These are phyloP conservation scores for Pseudolycoriella hygida DNA, from an alignment of 2,888 invertebrate genomes.

Conservation along the genomic window DNA sequence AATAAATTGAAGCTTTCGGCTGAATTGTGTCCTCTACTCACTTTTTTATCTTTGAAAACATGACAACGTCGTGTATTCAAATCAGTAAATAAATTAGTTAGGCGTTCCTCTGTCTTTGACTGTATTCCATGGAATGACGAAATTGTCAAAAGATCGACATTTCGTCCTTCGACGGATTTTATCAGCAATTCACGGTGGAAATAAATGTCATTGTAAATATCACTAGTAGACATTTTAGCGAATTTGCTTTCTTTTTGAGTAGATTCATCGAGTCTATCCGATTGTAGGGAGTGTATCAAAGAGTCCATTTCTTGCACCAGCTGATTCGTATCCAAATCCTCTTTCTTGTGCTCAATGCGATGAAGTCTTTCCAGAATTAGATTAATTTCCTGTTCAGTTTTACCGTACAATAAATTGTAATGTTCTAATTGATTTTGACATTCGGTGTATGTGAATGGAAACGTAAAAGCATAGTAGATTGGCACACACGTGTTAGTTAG, in stretches of 20 bases:
- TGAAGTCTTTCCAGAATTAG: conserved; percentile 8
- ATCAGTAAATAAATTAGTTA: conserved; percentile 58
- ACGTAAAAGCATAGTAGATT: conserved; percentile 80
- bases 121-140: conserved; percentile 63
- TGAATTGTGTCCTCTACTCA: conserved; percentile 19
- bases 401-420: conserved; percentile 36
- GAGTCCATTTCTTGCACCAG: neutral
- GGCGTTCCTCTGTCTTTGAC: conserved; percentile 48
- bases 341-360: neutral
- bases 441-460: conserved; percentile 74
- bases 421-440: conserved; percentile 52
- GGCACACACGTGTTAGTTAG: conserved; percentile 52
- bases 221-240: neutral
- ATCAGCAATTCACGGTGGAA: conserved; percentile 67
- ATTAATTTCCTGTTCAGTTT: conserved; percentile 8
- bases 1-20: no score
- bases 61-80: conserved; percentile 44
- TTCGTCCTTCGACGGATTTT: conserved; percentile 56
- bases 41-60: conserved; percentile 63
- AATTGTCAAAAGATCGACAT: conserved; percentile 69
- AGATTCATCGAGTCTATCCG: neutral
- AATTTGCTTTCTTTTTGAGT: no score
- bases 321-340: neutral
- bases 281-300: neutral
- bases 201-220: conserved; percentile 49